Conservation (phyloP, 2,888 invertebrate species). For the Dicycla oo region DNA sequence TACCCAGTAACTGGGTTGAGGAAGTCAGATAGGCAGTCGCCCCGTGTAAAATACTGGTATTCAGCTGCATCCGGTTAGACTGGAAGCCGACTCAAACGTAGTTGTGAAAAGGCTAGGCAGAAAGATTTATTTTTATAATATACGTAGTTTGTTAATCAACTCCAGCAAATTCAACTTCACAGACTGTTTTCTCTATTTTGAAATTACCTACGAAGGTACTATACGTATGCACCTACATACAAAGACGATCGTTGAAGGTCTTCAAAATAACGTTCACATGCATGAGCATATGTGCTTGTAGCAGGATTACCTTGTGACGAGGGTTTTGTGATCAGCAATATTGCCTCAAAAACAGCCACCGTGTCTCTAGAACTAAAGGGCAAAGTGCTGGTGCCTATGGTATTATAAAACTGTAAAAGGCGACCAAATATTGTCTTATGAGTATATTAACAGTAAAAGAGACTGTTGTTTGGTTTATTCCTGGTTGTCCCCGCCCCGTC, state of each 20-base stretch:
- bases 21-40: too few relatives aligned
- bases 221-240: neutral
- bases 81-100: too few relatives aligned
- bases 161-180: neutral
- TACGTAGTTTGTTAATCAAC: neutral
- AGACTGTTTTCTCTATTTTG: neutral
- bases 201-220: neutral
- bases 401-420: neutral
- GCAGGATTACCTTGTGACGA: conserved; percentile 29
- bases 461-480: too few relatives aligned
- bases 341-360: neutral
- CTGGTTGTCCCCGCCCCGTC: too few relatives aligned
- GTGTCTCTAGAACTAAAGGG: neutral
- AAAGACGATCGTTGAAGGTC: conserved; percentile 2
- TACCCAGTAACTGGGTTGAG: too few relatives aligned
- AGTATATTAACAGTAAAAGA: neutral
- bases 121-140: too few relatives aligned
- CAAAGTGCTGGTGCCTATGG: too few relatives aligned
- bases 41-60: too few relatives aligned
- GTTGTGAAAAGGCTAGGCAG: too few relatives aligned
- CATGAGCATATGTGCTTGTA: conserved; percentile 17
- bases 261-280: neutral
- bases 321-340: conserved; percentile 1
- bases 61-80: too few relatives aligned
- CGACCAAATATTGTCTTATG: neutral